Base-by-base conservation (phyloP, 1,140 invertebrate genomes). In the Leptinotarsa lineolata region DNA sequence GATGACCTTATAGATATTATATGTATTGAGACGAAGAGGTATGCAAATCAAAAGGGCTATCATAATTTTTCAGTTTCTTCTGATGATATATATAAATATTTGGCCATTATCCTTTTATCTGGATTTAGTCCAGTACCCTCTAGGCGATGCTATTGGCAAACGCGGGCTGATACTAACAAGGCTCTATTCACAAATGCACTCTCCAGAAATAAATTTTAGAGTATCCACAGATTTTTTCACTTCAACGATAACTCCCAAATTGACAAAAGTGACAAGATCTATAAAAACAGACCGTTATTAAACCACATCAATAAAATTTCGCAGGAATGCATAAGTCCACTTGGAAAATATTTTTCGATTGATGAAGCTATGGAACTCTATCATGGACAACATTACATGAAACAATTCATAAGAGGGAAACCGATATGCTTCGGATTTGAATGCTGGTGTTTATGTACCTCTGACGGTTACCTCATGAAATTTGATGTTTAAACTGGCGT, bases 401-500 rank as follows among this genome's bases (percentile, higher is more conserved):
- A 48, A 16, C 45, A 54, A 54, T 54, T 54, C 48, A n/a, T n/a
- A 16, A n/a, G 48, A 54, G 48, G 15, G 5, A 54, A 54, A n/a
- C 48, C 15, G 13, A 16, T 54, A 16, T 0, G 48, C 13, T 54
- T 16, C 48, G 48, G 48, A 13, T 54, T 54, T 54, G 0, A 54
- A 16, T 54, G 24, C 24, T 79, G 77, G 77, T 72, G 66, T 1
- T 67, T 68, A 2, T 63, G 48, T 24, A 75, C 71, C 20, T 22
- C 63, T 15, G 6, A 63, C 5, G 77, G 70, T 11, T 79, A 80
- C 44, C n/a, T 76, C 1, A 11, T 68, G 13, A 68, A 63, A 59
- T 74, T 77, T 67, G 63, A 77, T 21, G 63, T 61, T 18, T 77
- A 79, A 58, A 69, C 75, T 66, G 75, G 78, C 15, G n/a, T 63